Conservation (phyloP, 1,140 invertebrate genomes). For the Panagrolaimus sp. region DNA sequence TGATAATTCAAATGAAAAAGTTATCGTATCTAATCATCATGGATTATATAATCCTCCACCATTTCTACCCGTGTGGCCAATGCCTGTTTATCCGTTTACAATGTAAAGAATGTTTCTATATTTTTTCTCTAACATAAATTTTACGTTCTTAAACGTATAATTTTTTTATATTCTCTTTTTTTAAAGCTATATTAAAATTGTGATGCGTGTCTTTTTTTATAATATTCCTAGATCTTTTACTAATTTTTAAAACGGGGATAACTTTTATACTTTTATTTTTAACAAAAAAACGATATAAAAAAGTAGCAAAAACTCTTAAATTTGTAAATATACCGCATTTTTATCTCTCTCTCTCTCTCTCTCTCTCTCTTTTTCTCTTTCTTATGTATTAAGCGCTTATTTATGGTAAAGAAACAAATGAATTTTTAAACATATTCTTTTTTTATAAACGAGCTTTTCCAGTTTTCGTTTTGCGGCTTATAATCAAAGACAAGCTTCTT, state of each 20-base stretch:
- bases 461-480: neutral
- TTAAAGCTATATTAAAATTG: neutral
- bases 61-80: neutral
- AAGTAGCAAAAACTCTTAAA: neutral
- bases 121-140: neutral
- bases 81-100: neutral
- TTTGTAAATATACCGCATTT: neutral
- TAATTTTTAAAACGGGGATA: constrained; percentile 7
- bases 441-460: neutral
- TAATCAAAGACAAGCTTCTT: constrained; percentile 3
- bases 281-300: neutral
- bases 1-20: neutral
- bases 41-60: neutral
- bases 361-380: neutral
- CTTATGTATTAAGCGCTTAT: neutral
- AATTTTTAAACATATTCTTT: too few species aligned
- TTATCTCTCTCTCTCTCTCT: neutral
- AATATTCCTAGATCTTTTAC: constrained; percentile 7
- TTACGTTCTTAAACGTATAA: neutral
- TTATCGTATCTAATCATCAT: neutral
- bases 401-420: neutral
- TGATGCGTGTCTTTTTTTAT: constrained; percentile 7
- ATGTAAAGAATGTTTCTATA: constrained; percentile 4
- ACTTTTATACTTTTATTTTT: constrained; percentile 5
- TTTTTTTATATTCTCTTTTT: too few species aligned